Evolutionary conservation across 2,797 vertebrate species (phyloP).

Genomic region (Chaunax sp.): DNA sequence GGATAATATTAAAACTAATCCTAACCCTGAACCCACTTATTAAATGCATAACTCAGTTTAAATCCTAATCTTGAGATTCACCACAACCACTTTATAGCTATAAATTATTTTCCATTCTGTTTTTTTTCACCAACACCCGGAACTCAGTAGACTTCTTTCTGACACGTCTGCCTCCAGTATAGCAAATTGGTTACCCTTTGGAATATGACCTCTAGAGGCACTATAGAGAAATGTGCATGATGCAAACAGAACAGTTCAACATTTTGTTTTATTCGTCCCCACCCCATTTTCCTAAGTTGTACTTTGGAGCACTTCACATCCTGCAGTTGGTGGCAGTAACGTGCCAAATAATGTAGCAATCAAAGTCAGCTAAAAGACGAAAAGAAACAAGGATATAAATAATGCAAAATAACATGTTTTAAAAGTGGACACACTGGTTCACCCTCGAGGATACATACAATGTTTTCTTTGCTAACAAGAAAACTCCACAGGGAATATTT

Average conservation of each 20-base stretch:
- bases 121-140: too few relatives aligned
- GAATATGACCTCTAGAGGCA: too few relatives aligned
- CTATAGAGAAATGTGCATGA: background rate
- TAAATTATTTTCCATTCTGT: too few relatives aligned
- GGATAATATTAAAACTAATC: too few relatives aligned
- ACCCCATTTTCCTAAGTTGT: background rate
- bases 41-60: too few relatives aligned
- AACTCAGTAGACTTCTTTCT: too few relatives aligned
- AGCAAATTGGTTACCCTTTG: too few relatives aligned
- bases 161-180: too few relatives aligned
- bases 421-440: background rate
- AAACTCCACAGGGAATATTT: background rate
- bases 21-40: too few relatives aligned
- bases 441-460: background rate
- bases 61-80: too few relatives aligned
- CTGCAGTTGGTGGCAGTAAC: background rate
- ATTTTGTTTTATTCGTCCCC: background rate
- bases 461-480: background rate
- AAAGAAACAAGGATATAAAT: too few relatives aligned
- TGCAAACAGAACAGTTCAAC: background rate
- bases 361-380: background rate
- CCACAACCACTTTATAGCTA: too few relatives aligned
- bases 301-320: background rate
- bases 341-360: background rate
- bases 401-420: background rate